Evolutionary conservation across 2,888 invertebrate species (phyloP), one percentile per base, ranked within the genome.

Genomic region (Polyommatus icarus): DNA sequence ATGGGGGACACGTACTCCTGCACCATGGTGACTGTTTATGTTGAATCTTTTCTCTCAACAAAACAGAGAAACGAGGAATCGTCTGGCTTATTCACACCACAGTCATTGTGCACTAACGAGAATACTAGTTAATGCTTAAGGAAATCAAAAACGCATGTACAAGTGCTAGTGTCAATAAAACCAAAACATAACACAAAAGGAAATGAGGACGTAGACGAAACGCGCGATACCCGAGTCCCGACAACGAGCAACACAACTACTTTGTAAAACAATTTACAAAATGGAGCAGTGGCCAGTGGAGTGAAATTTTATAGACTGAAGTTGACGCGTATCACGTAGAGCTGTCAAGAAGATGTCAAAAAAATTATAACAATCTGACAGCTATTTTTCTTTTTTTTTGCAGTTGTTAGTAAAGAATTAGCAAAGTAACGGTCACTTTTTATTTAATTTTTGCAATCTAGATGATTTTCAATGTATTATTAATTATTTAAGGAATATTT

Each of bases 1-100:
- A 99, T 97, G 84, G 99, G 99, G 82, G 98, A 98, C 90, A 98
- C 97, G 94, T 98, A 99, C 90, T 98, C 98, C 94, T 99, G 99
- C 87, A 99, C 99, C 99, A 99, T 99, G 89, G 90, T 95, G 87
- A 87, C 84, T 80, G 84, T 84, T 86, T 72, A 80, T 84, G 82
- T 84, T 82, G 84, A 86, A 84, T 61, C 73, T 76, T 67, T 77
- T 77, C 80, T 80, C 78, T 76, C 73, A 61, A 78, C 79, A 86
- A 83, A 85, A 85, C 83, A 86, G 86, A 86, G 88, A 89, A 87
- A 84, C 82, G 81, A 82, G 85, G 86, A 86, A 82, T 79, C 82
- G 82, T 81, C 81, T 81, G 83, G 84, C 80, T 79, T 83, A 85
- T 84, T 89, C 87, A 92, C 89, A 87, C 87, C 85, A 87, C 81